Conservation (phyloP, 2,113 vertebrate species). For the Rallus limicola region DNA sequence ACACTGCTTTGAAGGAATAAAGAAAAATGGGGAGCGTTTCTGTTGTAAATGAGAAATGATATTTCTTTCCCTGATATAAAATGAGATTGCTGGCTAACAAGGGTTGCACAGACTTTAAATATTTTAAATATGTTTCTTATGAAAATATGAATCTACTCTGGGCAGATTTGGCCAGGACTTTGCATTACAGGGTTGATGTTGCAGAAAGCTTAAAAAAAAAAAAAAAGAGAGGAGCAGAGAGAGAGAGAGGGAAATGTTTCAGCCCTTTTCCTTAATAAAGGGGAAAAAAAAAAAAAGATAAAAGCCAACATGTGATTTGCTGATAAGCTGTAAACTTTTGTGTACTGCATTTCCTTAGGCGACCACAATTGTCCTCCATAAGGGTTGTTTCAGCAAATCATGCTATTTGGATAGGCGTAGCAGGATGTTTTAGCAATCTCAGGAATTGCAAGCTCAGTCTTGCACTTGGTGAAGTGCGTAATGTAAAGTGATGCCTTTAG, state of each 20-base stretch:
- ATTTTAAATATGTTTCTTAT: background rate
- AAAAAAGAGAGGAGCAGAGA: background rate
- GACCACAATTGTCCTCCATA: background rate
- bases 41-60: background rate
- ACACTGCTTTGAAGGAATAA: background rate
- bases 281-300: too few species aligned
- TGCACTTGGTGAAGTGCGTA: conserved; percentile 3
- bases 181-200: background rate
- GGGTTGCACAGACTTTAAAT: background rate
- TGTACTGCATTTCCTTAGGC: conserved; percentile 21
- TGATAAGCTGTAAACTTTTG: background rate
- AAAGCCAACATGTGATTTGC: background rate
- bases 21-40: accelerated
- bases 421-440: background rate
- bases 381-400: background rate
- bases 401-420: background rate
- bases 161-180: background rate
- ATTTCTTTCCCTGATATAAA: background rate
- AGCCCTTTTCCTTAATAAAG: background rate
- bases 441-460: conserved; percentile 6
- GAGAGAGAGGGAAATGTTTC: background rate
- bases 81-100: background rate
- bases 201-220: background rate
- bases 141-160: background rate
- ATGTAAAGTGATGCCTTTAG: conserved; percentile 26